Percentiles rank a stretch among this genome's conserved stretches.
These are phyloP conservation scores for Lithobates sylvaticus DNA, from an alignment of 2,797 vertebrate species.

Conservation along the genomic window DNA sequence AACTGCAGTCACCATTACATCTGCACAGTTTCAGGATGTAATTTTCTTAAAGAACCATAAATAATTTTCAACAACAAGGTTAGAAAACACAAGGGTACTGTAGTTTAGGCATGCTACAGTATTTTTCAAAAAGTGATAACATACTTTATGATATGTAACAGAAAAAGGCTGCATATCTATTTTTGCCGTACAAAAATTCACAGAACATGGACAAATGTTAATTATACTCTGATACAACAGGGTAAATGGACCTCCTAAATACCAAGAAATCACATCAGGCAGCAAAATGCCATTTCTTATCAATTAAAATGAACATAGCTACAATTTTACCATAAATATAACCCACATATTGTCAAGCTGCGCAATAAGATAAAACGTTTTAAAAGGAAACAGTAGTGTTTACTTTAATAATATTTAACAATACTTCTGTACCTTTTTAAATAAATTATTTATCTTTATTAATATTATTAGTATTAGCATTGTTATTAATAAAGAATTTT, in stretches of 20 bases:
- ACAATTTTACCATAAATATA: slow-evolving; percentile 7
- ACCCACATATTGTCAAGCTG: neutral
- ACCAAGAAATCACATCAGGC: neutral
- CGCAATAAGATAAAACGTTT: neutral
- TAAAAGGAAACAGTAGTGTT: neutral
- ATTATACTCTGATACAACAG: neutral
- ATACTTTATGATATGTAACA: neutral
- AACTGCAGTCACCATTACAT: too few relatives aligned
- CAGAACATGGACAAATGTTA: too few relatives aligned
- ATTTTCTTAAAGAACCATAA: neutral
- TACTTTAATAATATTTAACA: slow-evolving; percentile 2
- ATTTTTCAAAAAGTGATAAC: neutral
- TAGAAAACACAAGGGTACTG: too few relatives aligned
- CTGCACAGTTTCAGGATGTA: neutral
- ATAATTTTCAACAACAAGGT: neutral
- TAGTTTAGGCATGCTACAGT: neutral
- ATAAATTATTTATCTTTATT: slow-evolving; percentile 39
- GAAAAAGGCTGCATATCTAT: neutral
- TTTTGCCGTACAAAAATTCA: neutral
- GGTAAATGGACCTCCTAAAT: neutral
- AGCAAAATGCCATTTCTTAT: slow-evolving; percentile 10
- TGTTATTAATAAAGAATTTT: slow-evolving; percentile 50
- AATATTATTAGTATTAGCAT: slow-evolving; percentile 10
- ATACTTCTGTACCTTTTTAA: slow-evolving; percentile 14
- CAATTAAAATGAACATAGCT: neutral